These are phyloP conservation scores for Oscheius onirici DNA, from an alignment of 2,888 invertebrate species.

Conservation along the genomic window DNA sequence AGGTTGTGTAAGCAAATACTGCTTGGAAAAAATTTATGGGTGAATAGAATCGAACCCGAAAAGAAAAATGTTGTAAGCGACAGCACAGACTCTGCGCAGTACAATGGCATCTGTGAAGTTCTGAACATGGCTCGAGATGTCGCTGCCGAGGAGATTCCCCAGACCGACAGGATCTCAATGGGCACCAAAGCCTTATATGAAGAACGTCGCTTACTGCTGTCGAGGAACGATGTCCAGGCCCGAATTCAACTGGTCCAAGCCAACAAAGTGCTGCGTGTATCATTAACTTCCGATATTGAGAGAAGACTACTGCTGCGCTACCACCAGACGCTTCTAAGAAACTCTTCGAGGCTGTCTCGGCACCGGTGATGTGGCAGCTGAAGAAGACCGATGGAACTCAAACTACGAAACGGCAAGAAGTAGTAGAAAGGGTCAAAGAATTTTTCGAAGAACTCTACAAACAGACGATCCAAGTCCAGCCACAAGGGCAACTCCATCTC, in stretches of 20 bases:
- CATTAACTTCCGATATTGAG: neutral
- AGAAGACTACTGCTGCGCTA: neutral
- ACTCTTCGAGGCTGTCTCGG: neutral
- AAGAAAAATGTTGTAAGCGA: too few species aligned
- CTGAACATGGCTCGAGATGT: neutral
- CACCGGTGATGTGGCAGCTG: neutral
- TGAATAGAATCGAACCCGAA: too few species aligned
- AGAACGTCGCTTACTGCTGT: neutral
- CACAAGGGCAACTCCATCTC: slow-evolving; percentile 8
- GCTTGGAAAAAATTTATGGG: too few species aligned
- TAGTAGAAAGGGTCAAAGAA: slow-evolving; percentile 3
- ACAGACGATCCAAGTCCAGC: neutral
- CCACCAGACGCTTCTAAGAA: neutral
- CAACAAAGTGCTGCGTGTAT: slow-evolving; percentile 1
- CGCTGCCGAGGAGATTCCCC: neutral
- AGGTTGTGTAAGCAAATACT: too few species aligned
- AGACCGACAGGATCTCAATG: neutral
- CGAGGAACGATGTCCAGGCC: too few species aligned
- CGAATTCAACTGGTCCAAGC: neutral
- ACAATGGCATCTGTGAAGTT: neutral
- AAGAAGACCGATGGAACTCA: slow-evolving; percentile 9
- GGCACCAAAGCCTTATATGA: neutral
- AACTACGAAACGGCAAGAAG: too few species aligned
- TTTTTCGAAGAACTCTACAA: neutral
- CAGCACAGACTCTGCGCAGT: too few species aligned